Conservation (phyloP, 2,797 vertebrate genomes). For the Linurgus olivaceus region DNA sequence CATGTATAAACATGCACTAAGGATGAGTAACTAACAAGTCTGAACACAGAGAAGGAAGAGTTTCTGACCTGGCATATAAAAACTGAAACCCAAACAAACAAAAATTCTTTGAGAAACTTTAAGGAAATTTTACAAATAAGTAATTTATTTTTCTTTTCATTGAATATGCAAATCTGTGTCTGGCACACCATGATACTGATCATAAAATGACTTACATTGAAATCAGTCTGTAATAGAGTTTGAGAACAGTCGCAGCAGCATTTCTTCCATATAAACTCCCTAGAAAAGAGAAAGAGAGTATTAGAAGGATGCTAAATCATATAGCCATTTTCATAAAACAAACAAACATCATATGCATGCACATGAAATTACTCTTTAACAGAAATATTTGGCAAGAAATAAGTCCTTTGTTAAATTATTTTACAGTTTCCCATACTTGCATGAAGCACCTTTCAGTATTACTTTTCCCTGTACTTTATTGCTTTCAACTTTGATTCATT, state of each 20-base stretch:
- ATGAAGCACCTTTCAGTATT: neutral
- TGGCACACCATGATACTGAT: neutral
- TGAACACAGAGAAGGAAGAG: neutral
- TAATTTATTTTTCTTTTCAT: neutral
- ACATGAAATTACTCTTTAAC: neutral
- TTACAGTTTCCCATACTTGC: neutral
- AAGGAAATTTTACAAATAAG: neutral
- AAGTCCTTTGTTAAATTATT: neutral
- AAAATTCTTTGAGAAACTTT: neutral
- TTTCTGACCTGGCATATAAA: neutral
- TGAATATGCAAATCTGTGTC: neutral
- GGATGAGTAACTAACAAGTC: neutral
- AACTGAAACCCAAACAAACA: neutral
- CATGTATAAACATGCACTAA: neutral
- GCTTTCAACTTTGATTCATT: neutral
- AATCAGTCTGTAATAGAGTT: neutral
- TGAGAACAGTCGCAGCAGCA: neutral
- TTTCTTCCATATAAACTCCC: neutral
- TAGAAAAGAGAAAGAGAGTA: neutral
- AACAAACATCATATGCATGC: neutral
- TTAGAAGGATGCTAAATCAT: neutral
- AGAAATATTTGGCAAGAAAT: neutral
- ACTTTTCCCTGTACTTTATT: neutral
- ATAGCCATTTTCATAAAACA: neutral
- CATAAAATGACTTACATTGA: neutral